phyloP scores from a whole-genome alignment of 2,888 invertebrate species.

The Acleris sparsana region DNA sequence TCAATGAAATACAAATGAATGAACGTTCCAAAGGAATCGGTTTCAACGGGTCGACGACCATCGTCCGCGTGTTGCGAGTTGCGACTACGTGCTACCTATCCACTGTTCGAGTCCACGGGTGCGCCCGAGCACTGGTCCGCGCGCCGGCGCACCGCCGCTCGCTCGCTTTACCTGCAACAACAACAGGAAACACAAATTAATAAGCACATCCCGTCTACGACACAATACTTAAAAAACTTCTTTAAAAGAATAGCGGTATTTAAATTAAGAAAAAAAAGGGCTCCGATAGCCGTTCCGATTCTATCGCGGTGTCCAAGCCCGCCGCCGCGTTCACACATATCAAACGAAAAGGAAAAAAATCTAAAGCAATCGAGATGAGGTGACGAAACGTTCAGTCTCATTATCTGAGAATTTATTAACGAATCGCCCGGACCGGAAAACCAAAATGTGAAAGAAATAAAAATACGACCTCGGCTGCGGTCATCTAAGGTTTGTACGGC shows the following conservation, averaged over 20 bases:
- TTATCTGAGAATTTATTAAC: slow-evolving; percentile 84
- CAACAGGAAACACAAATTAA: slow-evolving; percentile 42
- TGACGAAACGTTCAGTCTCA: slow-evolving; percentile 84
- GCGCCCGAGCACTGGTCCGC: slow-evolving; percentile 64
- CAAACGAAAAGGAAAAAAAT: slow-evolving; percentile 72
- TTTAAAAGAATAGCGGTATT: slow-evolving; percentile 75
- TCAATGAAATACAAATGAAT: slow-evolving; percentile 62
- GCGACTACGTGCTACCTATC: slow-evolving; percentile 52
- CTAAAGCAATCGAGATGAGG: slow-evolving; percentile 82
- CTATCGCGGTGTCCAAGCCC: slow-evolving; percentile 68
- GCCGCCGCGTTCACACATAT: slow-evolving; percentile 80
- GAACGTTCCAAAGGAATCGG: slow-evolving; percentile 56
- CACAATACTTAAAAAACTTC: slow-evolving; percentile 52
- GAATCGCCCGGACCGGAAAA: slow-evolving; percentile 82
- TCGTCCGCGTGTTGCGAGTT: slow-evolving; percentile 53
- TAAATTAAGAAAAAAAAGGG: slow-evolving; percentile 78
- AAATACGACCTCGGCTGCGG: slow-evolving; percentile 83
- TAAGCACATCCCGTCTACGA: slow-evolving; percentile 38
- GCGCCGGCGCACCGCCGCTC: slow-evolving; percentile 59
- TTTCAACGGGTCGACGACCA: slow-evolving; percentile 45
- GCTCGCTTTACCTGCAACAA: slow-evolving; percentile 79
- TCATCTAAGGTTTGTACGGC: slow-evolving; percentile 80
- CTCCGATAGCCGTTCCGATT: slow-evolving; percentile 73
- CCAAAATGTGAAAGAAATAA: slow-evolving; percentile 83
- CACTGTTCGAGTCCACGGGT: slow-evolving; percentile 5